These are phyloP conservation scores for Platerodrilus igneus DNA, from an alignment of 2,888 invertebrate species.

Conservation along the genomic window DNA sequence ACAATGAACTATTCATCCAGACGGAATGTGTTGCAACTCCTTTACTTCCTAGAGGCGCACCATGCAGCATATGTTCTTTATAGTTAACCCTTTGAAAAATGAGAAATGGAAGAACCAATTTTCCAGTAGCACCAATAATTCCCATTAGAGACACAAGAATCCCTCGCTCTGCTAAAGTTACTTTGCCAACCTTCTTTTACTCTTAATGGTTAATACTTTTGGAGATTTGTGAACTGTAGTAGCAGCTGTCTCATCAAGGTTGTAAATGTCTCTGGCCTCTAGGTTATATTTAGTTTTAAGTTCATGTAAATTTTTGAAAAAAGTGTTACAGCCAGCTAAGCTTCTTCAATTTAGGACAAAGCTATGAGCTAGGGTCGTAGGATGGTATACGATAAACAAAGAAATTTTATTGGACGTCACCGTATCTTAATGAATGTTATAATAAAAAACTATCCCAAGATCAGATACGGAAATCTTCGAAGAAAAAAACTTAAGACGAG, in stretches of 20 bases:
- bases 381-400: too few relatives aligned
- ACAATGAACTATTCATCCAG: constrained; percentile 15
- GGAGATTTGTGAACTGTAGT: constrained; percentile 2
- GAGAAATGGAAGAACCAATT: constrained; percentile 3
- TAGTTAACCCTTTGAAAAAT: constrained; percentile 1
- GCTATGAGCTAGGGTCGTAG: too few relatives aligned
- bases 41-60: background rate
- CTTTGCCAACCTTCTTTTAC: too few relatives aligned
- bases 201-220: too few relatives aligned
- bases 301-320: background rate
- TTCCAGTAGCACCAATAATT: constrained; percentile 1
- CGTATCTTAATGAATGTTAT: too few relatives aligned
- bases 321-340: too few relatives aligned
- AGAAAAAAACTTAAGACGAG: too few relatives aligned
- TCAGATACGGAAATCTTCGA: too few relatives aligned
- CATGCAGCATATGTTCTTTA: constrained; percentile 5
- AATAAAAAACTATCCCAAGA: too few relatives aligned
- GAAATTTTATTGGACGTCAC: too few relatives aligned
- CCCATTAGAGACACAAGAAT: constrained; percentile 1
- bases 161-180: too few relatives aligned
- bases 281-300: constrained; percentile 1
- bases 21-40: background rate
- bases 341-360: too few relatives aligned
- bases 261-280: background rate
- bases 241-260: constrained; percentile 1